Base-by-base conservation (phyloP, 2,113 vertebrate species). In the Ammodytes dubius region DNA sequence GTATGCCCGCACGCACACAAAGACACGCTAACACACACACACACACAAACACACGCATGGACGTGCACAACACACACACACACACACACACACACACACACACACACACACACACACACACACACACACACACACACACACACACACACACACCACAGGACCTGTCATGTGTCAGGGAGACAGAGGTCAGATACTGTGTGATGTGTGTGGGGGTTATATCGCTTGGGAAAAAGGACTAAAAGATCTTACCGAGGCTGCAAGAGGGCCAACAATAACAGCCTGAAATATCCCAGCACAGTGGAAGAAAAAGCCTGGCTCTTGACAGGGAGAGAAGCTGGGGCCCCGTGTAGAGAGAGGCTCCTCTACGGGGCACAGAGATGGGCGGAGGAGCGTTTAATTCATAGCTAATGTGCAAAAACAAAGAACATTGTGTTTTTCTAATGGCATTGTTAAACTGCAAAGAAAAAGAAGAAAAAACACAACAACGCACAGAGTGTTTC, bases 261-360 rank as follows among this genome's bases (percentile, higher is more conserved):
- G 5, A 2, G 93, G 90, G 97, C 97, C 97, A 98, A 97, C 94
- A 96, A 97, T 96, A 97, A 98, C 96, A 98, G 96, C 95, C 96
- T 96, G 96, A 97, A 97, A 97, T 96, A 96, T 97, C 93, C 88
- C 95, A 96, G 95, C 91, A 95, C 91, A 95, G 90, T 79, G 91
- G 94, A 94, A 87, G 86, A 88, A 27, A 27, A 27, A 79, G 58
- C 72, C 66, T 87, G 0, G 5, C 88, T 82, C 72, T 27, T 91
- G 92, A 92, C 93, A 90, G 76, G 27, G 82, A 90, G 84, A 90
- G 74, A 87, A 87, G 73, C 83, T 39, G 79, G 27, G 90, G 90
- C 85, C 91, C 88, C 95, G 95, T 54, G 94, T 91, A 10, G 27
- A 27, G 27, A 90, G 89, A 77, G 81, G 94, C 96, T 96, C 93